Evolutionary conservation across 2,888 invertebrate species (phyloP), one percentile per base, ranked within the genome.

Genomic region (Hypolimnas misippus): DNA sequence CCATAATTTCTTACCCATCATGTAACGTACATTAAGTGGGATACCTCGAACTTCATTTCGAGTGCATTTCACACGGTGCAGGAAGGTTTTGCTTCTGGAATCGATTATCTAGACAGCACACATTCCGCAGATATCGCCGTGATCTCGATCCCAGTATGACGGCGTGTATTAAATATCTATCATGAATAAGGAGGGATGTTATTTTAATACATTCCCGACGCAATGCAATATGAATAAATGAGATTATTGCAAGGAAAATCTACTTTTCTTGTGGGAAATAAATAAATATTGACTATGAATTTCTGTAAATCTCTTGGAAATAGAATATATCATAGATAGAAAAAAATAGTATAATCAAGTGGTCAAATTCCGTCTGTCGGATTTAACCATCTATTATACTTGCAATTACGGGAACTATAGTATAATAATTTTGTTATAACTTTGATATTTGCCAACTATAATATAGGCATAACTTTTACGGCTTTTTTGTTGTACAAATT

Each of bases 51-150:
- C 40, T 58, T 58, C 51, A 51, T 52, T 46, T 80, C 73, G 70
- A 82, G 82, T 79, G 78, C 81, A 81, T 73, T 77, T 77, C 78
- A 79, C 74, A 73, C 75, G 77, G 77, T 78, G 77, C 69, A 69
- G 5, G n/a, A 42, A 69, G 75, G 77, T 76, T 79, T 62, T 78
- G 78, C 76, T 76, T 76, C 74, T 70, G 66, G 78, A 82, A 83
- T 85, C 84, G 84, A 86, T 86, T 84, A 83, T 76, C 79, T 70
- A 72, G 70, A 79, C 79, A 78, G 76, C 76, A 79, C 75, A 76
- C 76, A 85, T 85, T 84, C 85, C 83, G 66, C 67, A 72, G 77
- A 79, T 81, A 82, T 77, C 79, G 73, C 72, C 74, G 78, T 74
- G 76, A 79, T 80, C 78, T 80, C 76, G 65, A 77, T 72, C 70